A percentile compares a stretch with the other conserved stretches of the same genome.
phyloP scores from a whole-genome alignment of 2,888 invertebrate genomes.

The Drepanosiphum platanoidis region DNA sequence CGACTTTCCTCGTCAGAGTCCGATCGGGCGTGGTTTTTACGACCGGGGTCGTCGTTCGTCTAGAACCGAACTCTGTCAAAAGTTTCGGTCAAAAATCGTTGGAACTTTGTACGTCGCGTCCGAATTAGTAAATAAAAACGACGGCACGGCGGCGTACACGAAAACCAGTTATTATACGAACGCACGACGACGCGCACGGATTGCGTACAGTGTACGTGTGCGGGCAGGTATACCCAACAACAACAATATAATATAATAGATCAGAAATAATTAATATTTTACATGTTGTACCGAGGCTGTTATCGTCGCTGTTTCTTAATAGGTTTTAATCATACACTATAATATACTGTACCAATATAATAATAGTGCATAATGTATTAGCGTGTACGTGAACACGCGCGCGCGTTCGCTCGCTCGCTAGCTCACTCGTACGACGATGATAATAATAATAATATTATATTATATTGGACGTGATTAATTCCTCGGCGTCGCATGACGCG shows the following conservation, averaged over 20 bases:
- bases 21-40: too few species aligned
- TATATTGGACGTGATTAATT: background rate
- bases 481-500: background rate
- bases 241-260: background rate
- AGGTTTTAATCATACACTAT: slow-evolving; percentile 15
- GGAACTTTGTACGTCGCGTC: too few species aligned
- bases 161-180: background rate
- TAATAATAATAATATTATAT: too few species aligned
- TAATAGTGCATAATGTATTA: background rate
- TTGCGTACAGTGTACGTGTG: too few species aligned
- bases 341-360: background rate
- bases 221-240: background rate
- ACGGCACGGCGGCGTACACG: background rate
- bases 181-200: background rate
- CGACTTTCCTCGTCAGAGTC: too few species aligned
- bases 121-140: too few species aligned
- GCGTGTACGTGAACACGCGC: background rate
- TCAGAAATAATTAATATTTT: slow-evolving; percentile 54
- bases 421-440: too few species aligned
- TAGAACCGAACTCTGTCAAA: too few species aligned
- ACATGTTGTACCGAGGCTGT: background rate
- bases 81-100: too few species aligned
- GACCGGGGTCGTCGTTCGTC: too few species aligned
- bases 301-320: slow-evolving; percentile 11
- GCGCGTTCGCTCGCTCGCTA: too few species aligned